Evolutionary conservation across 30 jellyfish, hydroid and myxozoan genomes (phyloP), one percentile per base, ranked within the genome.

Genomic region (Nemopilema nomurai): DNA sequence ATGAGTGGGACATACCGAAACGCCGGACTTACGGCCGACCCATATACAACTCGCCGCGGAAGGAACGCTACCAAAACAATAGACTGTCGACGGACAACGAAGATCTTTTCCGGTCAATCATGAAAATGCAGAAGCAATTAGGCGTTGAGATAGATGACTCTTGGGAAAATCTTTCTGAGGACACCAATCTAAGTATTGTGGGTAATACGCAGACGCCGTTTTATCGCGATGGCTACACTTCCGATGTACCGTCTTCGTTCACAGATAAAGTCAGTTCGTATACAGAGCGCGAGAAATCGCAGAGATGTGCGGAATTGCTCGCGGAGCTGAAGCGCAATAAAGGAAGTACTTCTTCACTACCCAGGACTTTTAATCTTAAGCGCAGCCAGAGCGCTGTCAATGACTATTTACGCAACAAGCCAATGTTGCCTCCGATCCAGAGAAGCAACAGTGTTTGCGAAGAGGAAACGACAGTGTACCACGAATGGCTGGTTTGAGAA

Each of bases 401-500:
- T 73, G 99, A 85, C 71, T 74, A 83, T 24, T 71, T 83, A 63
- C 50, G 93, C n/a, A 84, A 75, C 24, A 88, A 90, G 74, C 92
- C 96, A 3, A 30, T 67, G 3, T 73, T 83, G 82, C 95, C 97
- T 13, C 97, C 96, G 25, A 25, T 53, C 27, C 63, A 64, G 53
- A 85, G 90, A 41, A 80, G 97, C 22, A 83, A 81, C 70, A 89
- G 97, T 77, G 94, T 84, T 22, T 80, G 97, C 68, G 97, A 75
- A 32, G 97, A 91, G 62, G 93, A 96, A 52, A 88, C 91, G 27
- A 80, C 94, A 64, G 96, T 89, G 62, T 94, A 70, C 57, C 92
- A 86, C 66, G 99, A 94, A 86, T 94, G 99, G 99, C 95, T 94
- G 28, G 99, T 94, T n/a, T 93, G 83, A 66, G 23, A n/a, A 3